These are phyloP conservation scores for Cryptoblepharus egeriae DNA, from an alignment of 2,797 vertebrate species.

Conservation along the genomic window DNA sequence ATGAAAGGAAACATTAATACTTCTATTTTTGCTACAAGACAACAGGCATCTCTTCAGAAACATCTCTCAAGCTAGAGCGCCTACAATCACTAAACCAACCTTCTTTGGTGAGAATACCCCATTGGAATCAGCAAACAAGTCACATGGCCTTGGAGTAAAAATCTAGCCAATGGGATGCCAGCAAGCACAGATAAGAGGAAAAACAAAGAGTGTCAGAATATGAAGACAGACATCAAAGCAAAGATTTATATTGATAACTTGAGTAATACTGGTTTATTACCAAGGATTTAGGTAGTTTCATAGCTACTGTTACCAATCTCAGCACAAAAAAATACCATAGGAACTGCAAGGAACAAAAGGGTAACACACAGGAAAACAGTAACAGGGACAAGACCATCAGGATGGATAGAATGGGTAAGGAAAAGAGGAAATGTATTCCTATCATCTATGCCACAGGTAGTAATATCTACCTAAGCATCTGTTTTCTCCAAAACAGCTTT, in stretches of 20 bases:
- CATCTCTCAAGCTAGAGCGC: constrained; percentile 53
- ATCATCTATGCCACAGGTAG: constrained; percentile 40
- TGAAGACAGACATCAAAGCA: background rate
- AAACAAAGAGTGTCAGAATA: background rate
- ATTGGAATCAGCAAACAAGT: constrained; percentile 90
- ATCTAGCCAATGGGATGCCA: constrained; percentile 74
- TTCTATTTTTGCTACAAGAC: constrained; percentile 49
- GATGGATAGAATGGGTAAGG: background rate
- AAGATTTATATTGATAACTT: no score
- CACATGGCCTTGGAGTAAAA: constrained; percentile 87
- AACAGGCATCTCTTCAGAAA: constrained; percentile 57
- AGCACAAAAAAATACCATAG: constrained; percentile 42
- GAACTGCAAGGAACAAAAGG: constrained; percentile 36
- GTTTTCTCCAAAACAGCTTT: constrained; percentile 23
- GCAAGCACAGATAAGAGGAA: constrained; percentile 2
- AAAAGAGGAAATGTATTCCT: background rate
- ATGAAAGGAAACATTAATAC: constrained; percentile 54
- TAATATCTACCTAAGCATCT: constrained; percentile 54
- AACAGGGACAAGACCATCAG: background rate
- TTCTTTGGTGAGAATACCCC: constrained; percentile 95
- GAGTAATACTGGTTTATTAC: background rate
- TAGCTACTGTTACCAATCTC: constrained; percentile 16
- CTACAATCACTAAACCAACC: constrained; percentile 83
- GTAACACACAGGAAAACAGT: constrained; percentile 26
- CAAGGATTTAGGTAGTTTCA: background rate